These are phyloP conservation scores for Sisyra terminalis DNA, from an alignment of 2,888 invertebrate species.

Conservation along the genomic window DNA sequence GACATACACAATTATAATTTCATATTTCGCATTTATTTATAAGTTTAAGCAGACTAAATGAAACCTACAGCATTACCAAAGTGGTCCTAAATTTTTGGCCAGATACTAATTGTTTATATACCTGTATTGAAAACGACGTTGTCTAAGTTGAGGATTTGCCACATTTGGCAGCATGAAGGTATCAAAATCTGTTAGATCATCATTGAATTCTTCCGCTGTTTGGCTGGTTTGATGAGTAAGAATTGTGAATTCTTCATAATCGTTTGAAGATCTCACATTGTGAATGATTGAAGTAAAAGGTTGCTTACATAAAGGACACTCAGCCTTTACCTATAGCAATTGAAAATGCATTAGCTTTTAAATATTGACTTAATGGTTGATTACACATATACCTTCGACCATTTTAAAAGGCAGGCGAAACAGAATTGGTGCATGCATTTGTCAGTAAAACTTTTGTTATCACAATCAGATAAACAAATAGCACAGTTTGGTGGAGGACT, in stretches of 20 bases:
- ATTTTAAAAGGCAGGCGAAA: conserved; percentile 79
- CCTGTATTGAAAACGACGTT: conserved; percentile 27
- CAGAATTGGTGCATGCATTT: conserved; percentile 90
- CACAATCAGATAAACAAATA: conserved; percentile 75
- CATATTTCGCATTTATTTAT: no score
- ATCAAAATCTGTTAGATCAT: conserved; percentile 18
- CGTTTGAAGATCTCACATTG: conserved; percentile 72
- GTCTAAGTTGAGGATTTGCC: conserved; percentile 15
- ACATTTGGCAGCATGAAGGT: conserved; percentile 18
- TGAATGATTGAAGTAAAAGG: conserved; percentile 82
- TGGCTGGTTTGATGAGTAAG: conserved; percentile 18
- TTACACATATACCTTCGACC: conserved; percentile 60
- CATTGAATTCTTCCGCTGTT: conserved; percentile 16
- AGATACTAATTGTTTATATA: conserved; percentile 12
- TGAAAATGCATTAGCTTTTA: conserved; percentile 7
- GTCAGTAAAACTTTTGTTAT: conserved; percentile 82
- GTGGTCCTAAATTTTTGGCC: no score
- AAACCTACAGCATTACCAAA: neutral
- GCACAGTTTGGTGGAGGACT: conserved; percentile 76
- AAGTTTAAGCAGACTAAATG: no score
- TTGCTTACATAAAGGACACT: conserved; percentile 89
- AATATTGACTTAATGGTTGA: neutral
- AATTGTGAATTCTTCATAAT: conserved; percentile 68
- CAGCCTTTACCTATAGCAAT: conserved; percentile 62
- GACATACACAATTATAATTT: no score